These are phyloP conservation scores for Drosophila niveifrons DNA, from an alignment of 2,888 invertebrate genomes.

Conservation along the genomic window DNA sequence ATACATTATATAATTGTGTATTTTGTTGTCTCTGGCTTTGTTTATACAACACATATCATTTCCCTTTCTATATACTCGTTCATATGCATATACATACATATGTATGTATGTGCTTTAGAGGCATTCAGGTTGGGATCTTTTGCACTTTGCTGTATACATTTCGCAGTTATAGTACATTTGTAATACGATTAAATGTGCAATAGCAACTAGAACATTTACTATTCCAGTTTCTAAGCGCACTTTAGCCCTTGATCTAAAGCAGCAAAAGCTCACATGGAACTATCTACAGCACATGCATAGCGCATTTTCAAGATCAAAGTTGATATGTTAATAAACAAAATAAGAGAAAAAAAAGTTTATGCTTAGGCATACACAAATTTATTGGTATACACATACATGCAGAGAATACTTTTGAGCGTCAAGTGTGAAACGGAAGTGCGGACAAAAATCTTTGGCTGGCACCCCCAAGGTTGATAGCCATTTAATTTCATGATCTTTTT, in stretches of 20 bases:
- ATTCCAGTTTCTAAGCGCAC: constrained; percentile 6
- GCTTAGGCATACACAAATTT: constrained; percentile 27
- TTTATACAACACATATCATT: neutral
- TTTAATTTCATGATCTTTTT: constrained; percentile 78
- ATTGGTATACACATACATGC: constrained; percentile 18
- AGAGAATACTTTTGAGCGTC: constrained; percentile 28
- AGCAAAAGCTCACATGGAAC: constrained; percentile 1
- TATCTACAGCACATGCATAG: constrained; percentile 11
- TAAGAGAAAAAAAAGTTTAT: constrained; percentile 19
- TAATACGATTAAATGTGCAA: constrained; percentile 2
- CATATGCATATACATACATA: constrained; percentile 9
- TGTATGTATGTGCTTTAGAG: constrained; percentile 5
- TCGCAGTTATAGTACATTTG: constrained; percentile 18
- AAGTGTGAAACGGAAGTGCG: constrained; percentile 79
- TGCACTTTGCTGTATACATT: constrained; percentile 28
- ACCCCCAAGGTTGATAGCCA: constrained; percentile 69
- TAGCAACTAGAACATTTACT: constrained; percentile 3
- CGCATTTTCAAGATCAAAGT: constrained; percentile 28
- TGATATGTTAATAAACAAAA: constrained; percentile 47
- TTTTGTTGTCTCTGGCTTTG: neutral
- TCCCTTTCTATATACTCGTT: neutral
- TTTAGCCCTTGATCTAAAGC: constrained; percentile 9
- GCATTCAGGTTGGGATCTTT: constrained; percentile 35
- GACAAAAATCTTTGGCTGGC: constrained; percentile 69
- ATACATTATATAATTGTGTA: neutral